phyloP scores from a whole-genome alignment of 2,888 invertebrate genomes.

The Polymixis lichenea region DNA sequence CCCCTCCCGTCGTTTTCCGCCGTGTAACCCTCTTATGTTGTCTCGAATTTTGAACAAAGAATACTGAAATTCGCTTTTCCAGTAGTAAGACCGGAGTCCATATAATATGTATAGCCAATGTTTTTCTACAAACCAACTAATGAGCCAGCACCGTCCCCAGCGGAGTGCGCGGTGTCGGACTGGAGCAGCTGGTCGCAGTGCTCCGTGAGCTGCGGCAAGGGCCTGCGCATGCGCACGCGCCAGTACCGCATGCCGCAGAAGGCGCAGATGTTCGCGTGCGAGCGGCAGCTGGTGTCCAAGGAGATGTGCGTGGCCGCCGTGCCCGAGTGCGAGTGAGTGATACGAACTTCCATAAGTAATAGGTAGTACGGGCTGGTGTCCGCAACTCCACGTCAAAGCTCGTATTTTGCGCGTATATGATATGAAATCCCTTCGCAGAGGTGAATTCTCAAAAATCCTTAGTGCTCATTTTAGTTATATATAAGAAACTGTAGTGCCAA shows the following conservation, averaged over 20 bases:
- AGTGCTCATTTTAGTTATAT: neutral
- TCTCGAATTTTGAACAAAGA: neutral
- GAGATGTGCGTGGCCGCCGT: conserved; percentile 96
- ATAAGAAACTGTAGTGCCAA: neutral
- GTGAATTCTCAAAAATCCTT: neutral
- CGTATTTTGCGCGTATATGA: no score
- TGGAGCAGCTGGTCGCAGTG: conserved; percentile 95
- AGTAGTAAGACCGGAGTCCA: neutral
- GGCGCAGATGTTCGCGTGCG: conserved; percentile 93
- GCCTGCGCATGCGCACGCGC: conserved; percentile 94
- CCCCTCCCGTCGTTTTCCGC: neutral
- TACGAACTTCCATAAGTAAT: no score
- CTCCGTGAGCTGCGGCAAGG: conserved; percentile 97
- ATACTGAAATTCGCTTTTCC: neutral
- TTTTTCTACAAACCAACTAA: neutral
- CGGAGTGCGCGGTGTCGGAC: conserved; percentile 94
- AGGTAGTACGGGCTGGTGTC: no score
- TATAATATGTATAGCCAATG: no score
- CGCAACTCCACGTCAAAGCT: no score
- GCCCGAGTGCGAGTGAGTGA: conserved; percentile 93
- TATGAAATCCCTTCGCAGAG: no score
- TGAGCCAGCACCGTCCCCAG: conserved; percentile 82
- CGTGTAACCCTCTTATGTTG: neutral
- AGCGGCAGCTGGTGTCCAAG: conserved; percentile 94
- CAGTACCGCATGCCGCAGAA: conserved; percentile 93